phyloP scores from a whole-genome alignment of 2,797 vertebrate genomes.

The Phalloptychus januarius region DNA sequence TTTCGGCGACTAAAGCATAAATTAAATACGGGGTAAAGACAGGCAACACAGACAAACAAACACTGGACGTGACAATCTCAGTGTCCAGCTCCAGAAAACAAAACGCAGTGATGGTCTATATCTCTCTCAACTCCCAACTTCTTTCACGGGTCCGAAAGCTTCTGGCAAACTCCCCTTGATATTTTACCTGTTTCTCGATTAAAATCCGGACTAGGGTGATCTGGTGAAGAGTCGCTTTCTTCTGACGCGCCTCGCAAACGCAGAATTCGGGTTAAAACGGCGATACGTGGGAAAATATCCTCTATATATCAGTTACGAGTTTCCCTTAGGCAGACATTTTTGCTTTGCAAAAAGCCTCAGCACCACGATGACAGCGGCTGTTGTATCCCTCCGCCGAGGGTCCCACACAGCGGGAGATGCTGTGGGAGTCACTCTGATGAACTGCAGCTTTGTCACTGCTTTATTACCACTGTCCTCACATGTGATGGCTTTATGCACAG shows the following conservation, averaged over 20 bases:
- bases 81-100: slow-evolving; percentile 34
- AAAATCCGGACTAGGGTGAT: slow-evolving; percentile 89
- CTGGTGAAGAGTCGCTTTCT: slow-evolving; percentile 72
- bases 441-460: slow-evolving; percentile 1
- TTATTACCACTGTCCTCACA: neutral
- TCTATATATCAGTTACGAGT: slow-evolving; percentile 91
- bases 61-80: slow-evolving; percentile 41
- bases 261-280: slow-evolving; percentile 51
- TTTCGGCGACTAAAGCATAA: neutral
- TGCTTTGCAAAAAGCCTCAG: slow-evolving; percentile 85
- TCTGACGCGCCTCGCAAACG: slow-evolving; percentile 52
- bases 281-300: slow-evolving; percentile 75
- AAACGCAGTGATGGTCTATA: slow-evolving; percentile 69
- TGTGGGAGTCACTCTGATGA: slow-evolving; percentile 43
- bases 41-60: slow-evolving; percentile 18
- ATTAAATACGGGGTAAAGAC: slow-evolving; percentile 8
- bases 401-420: slow-evolving; percentile 70
- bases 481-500: neutral
- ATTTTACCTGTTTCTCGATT: slow-evolving; percentile 85
- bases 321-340: slow-evolving; percentile 99
- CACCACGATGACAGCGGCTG: slow-evolving; percentile 84
- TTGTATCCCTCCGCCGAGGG: slow-evolving; percentile 91
- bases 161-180: slow-evolving; percentile 68
- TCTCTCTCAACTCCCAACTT: slow-evolving; percentile 85
- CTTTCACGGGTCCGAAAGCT: slow-evolving; percentile 77